Conservation (phyloP, 2,888 invertebrate species). For the Onthophagus sagittarius region DNA sequence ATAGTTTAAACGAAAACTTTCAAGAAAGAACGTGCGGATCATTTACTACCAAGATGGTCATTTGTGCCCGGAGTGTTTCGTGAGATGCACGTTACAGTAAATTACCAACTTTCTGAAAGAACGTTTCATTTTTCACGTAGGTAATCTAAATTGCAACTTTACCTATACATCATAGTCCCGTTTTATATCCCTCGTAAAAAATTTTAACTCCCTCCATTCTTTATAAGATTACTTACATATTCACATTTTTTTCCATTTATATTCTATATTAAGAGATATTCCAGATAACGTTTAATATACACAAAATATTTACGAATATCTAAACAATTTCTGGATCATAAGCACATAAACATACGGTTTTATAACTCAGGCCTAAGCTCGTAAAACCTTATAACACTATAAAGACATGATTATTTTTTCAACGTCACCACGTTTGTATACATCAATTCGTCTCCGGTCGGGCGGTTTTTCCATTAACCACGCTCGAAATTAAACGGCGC, state of each 20-base stretch:
- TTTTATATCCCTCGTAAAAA: too few relatives aligned
- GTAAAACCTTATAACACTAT: background rate
- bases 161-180: too few relatives aligned
- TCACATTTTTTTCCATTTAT: background rate
- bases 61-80: background rate
- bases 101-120: background rate
- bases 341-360: background rate
- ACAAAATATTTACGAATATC: background rate
- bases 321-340: background rate
- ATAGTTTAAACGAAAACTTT: background rate
- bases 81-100: background rate
- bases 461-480: background rate
- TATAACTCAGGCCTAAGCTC: background rate
- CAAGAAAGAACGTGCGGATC: background rate
- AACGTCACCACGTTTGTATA: background rate
- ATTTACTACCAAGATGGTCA: background rate
- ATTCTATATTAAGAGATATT: background rate
- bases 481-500: background rate
- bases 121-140: background rate
- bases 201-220: too few relatives aligned
- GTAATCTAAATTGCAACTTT: background rate
- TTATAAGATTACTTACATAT: too few relatives aligned
- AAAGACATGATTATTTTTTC: background rate
- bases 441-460: background rate
- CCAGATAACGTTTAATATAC: background rate